Evolutionary conservation across 64 coral and sea anemone species (phyloP), one percentile per base, ranked within the genome.

Genomic region (Cladopsammia gracilis): DNA sequence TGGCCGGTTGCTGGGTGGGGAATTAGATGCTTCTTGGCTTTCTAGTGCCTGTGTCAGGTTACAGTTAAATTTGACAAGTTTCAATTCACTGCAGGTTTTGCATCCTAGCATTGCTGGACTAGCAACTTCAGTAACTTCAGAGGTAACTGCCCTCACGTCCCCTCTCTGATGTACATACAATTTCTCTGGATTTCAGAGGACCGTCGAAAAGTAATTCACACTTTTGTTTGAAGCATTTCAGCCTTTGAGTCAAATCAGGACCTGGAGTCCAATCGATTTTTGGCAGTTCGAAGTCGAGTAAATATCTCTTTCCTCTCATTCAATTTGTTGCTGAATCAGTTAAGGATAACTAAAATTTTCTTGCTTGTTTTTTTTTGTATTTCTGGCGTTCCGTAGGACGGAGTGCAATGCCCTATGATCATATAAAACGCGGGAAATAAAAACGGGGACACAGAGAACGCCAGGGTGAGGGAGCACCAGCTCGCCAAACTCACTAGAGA

Each of bases 121-220:
- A n/a, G n/a, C n/a, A n/a, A n/a, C n/a, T n/a, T n/a, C n/a, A n/a
- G n/a, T n/a, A n/a, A n/a, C n/a, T 74, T 96, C 86, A 64, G 92
- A 92, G 3, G 10, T 19, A 26, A 80, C 57, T 79, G 50, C 34
- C 51, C 62, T 96, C 11, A 87, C 75, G 5, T 48, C 52, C 7
- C 64, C 75, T 9, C 43, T 96, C 23, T 91, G 88, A 62, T 88
- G 75, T n/a, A 96, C 60, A n/a, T 92, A 96, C 45, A 92, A 87
- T 69, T 91, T n/a, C n/a, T n/a, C n/a, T n/a, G n/a, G n/a, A n/a
- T n/a, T n/a, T n/a, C n/a, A n/a, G n/a, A n/a, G n/a, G n/a, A n/a
- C n/a, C n/a, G n/a, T n/a, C n/a, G n/a, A n/a, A n/a, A n/a, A n/a
- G n/a, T n/a, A n/a, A n/a, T n/a, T n/a, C 16, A 4, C 61, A 64